Evolutionary conservation across 2,888 invertebrate genomes (phyloP), one percentile per base, ranked within the genome.

Genomic region (Nomada ruficornis): DNA sequence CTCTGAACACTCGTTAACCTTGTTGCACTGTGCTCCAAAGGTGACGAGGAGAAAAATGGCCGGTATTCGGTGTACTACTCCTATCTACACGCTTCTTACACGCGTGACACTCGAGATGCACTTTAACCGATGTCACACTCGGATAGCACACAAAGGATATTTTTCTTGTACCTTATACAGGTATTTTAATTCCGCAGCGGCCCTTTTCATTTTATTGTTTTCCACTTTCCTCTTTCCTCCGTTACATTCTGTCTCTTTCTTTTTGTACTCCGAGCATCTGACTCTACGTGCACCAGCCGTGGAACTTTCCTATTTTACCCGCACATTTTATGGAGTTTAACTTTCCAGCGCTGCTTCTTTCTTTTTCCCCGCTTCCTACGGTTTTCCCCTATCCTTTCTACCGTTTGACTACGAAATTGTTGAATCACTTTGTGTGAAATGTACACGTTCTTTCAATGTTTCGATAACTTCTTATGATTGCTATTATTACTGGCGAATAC

Each of bases 11-110:
- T 71, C 74, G 71, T 82, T 80, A 80, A 82, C 80, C 80, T 80
- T 76, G 60, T 60, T 70, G 36, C 69, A 67, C 50, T 65, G 55
- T 50, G 70, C 44, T 62, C 36, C 11, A 47, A 50, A 52, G 50
- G 44, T 50, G 73, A 74, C 77, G 70, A 69, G 81, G 68, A 73
- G 68, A 55, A 74, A 63, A 44, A 73, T 20, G 68, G 77, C 80
- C 82, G 82, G 82, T 83, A 80, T 80, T 59, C 64, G 65, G 82
- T 70, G 82, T 83, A 80, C 76, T 64, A 74, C 70, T 55, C 47
- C 20, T 64, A 59, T 63, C 69, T 26, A 47, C 52, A 62, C 60
- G 52, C 26, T 77, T 70, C 55, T 64, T 23, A 15, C 59, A 36
- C 52, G 29, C 29, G 52, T 62, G 83, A 69, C 82, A 84, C 68